Conservation (phyloP, 2,113 vertebrate genomes). For the Rhinichthys klamathensis region DNA sequence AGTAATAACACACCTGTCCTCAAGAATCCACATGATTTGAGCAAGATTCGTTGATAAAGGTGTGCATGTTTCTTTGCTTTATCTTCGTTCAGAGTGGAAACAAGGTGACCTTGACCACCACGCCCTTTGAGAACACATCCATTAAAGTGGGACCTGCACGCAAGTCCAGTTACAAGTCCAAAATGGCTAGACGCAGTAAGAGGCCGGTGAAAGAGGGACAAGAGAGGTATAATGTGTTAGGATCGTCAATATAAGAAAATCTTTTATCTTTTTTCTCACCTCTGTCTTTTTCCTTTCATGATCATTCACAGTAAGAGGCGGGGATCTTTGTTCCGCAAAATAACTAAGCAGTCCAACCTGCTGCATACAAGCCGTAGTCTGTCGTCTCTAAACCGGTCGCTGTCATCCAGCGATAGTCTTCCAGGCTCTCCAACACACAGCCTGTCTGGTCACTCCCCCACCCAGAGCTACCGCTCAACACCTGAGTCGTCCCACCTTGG, state of each 20-base stretch:
- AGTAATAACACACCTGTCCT: background rate
- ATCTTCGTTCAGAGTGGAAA: constrained; percentile 82
- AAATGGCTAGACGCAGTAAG: constrained; percentile 90
- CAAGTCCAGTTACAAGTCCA: constrained; percentile 88
- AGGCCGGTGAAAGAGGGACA: constrained; percentile 83
- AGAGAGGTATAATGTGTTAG: constrained; percentile 79
- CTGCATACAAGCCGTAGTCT: constrained; percentile 91
- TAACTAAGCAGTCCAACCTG: constrained; percentile 91
- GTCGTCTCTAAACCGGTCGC: constrained; percentile 87
- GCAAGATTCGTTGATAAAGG: background rate
- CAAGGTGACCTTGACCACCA: constrained; percentile 92
- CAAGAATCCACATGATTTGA: background rate
- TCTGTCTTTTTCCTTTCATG: background rate
- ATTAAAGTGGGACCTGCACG: constrained; percentile 90
- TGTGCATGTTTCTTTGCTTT: background rate
- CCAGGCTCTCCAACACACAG: constrained; percentile 90
- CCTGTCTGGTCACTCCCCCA: constrained; percentile 86
- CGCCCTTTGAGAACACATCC: constrained; percentile 93
- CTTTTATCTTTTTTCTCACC: background rate
- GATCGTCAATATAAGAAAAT: background rate
- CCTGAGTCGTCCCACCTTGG: constrained; percentile 85
- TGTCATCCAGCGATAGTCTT: constrained; percentile 92
- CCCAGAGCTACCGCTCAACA: constrained; percentile 87
- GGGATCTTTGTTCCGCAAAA: constrained; percentile 89
- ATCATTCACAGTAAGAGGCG: constrained; percentile 80